Conservation (phyloP, 1,140 invertebrate genomes). For the Cephus cinctus region DNA sequence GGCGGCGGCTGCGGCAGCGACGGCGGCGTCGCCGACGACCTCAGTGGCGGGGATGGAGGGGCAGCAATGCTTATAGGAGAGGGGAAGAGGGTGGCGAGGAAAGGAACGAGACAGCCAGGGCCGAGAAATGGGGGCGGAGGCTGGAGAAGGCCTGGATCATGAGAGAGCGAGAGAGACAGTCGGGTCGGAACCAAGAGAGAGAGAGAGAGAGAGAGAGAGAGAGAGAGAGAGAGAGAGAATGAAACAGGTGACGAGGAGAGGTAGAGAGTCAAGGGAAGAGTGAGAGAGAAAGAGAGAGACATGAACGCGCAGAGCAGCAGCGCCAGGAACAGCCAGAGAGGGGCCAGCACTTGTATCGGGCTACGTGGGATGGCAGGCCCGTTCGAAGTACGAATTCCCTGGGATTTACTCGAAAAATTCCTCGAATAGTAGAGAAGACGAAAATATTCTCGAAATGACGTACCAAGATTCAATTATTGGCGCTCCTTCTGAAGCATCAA, state of each 20-base stretch:
- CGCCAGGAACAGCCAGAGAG: constrained; percentile 37
- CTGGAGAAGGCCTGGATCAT: too few relatives aligned
- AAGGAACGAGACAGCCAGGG: background rate
- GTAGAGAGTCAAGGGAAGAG: constrained; percentile 23
- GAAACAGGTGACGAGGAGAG: constrained; percentile 28
- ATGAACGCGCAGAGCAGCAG: constrained; percentile 42
- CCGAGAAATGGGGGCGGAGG: background rate
- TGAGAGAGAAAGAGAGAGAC: constrained; percentile 22
- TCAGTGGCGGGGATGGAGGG: constrained; percentile 21
- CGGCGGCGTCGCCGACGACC: constrained; percentile 24
- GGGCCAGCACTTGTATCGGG: constrained; percentile 29
- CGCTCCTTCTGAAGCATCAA: too few relatives aligned
- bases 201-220: constrained; percentile 3
- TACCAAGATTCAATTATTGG: too few relatives aligned
- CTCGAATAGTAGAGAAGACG: too few relatives aligned
- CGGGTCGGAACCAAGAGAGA: background rate
- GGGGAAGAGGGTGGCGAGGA: background rate
- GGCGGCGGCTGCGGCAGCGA: constrained; percentile 41
- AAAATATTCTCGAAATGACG: too few relatives aligned
- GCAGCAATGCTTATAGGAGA: constrained; percentile 9
- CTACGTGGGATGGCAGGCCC: constrained; percentile 29
- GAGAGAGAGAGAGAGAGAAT: constrained; percentile 32
- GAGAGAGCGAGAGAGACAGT: background rate
- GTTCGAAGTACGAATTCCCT: too few relatives aligned
- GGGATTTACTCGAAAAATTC: too few relatives aligned